Evolutionary conservation across 2,888 invertebrate species (phyloP).

Genomic region (Cerastoderma edule): DNA sequence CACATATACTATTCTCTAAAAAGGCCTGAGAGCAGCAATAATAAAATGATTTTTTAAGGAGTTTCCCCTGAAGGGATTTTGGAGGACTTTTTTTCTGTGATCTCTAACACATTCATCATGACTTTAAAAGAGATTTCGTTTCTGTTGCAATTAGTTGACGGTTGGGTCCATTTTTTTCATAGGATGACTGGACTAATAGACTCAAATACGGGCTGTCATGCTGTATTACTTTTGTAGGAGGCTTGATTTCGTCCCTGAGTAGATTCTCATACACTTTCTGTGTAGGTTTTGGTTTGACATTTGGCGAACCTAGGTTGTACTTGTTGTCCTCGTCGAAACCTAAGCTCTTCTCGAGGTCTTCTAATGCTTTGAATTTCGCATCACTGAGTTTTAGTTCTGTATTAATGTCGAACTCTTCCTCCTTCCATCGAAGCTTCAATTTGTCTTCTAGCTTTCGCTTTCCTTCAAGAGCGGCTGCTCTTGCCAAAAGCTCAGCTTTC

Average conservation of each 20-base stretch:
- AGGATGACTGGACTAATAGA: no score
- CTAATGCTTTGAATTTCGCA: constrained; percentile 2
- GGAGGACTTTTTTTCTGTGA: no score
- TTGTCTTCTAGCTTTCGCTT: constrained; percentile 6
- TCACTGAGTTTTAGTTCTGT: constrained; percentile 11
- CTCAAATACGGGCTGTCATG: neutral
- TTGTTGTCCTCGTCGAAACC: neutral
- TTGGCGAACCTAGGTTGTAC: neutral
- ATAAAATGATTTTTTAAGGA: no score
- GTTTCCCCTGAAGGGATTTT: no score
- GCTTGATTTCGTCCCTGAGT: neutral
- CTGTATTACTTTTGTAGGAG: neutral
- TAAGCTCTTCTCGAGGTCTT: neutral
- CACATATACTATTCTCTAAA: no score
- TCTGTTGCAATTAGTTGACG: no score
- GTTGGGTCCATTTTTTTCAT: no score
- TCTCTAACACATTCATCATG: no score
- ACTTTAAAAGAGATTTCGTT: no score
- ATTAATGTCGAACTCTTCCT: neutral
- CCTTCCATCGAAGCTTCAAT: neutral
- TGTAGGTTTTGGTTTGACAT: neutral
- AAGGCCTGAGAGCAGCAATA: no score
- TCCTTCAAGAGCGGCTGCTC: neutral
- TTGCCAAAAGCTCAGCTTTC: constrained; percentile 4
- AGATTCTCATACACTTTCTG: no score